Base-by-base conservation (phyloP, 2,797 vertebrate genomes). In the Clamator glandarius region DNA sequence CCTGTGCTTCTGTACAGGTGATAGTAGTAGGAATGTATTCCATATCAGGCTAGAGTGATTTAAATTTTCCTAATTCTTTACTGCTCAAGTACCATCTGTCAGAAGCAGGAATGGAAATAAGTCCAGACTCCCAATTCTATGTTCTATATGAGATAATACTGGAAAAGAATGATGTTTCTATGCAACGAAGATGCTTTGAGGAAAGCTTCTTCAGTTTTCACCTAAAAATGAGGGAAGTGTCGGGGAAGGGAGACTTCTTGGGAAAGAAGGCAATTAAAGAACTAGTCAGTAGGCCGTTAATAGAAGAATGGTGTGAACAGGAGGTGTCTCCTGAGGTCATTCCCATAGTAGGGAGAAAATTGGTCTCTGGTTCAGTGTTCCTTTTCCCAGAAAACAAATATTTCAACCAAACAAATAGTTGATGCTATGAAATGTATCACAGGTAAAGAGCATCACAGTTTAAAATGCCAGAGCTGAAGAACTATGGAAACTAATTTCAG, bases 181-280 rank as follows among this genome's bases (percentile, higher is more conserved):
- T 23, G 41, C 12, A 23, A n/a, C 14, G 15, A 84, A 58, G 26
- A 13, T 66, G 5, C 48, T 54, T 35, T 18, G 15, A 46, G 20
- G 15, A 73, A 72, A 48, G 24, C 8, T 1, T 44, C 21, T 14
- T 18, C 36, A 29, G 2, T 51, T 85, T 79, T 81, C 23, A 25
- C 12, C 19, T 8, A 13, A 58, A 50, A 61, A 20, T 23, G 6
- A 58, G 6, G 6, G 46, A 39, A 59, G 16, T 2, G 3, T 50
- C 6, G 15, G 10, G 5, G 12, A 58, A n/a, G 8, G 11, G 11
- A 72, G 12, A 3, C 6, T 3, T 73, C 15, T 2, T 0, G n/a
- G 2, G 68, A 77, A 66, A 61, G 9, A 7, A 73, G 5, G 11
- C 3, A 28, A 35, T 51, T 36, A 23, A 54, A 59, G 87, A 52